Base-by-base conservation (phyloP, 2,888 invertebrate genomes). In the Cephus nigrinus region DNA sequence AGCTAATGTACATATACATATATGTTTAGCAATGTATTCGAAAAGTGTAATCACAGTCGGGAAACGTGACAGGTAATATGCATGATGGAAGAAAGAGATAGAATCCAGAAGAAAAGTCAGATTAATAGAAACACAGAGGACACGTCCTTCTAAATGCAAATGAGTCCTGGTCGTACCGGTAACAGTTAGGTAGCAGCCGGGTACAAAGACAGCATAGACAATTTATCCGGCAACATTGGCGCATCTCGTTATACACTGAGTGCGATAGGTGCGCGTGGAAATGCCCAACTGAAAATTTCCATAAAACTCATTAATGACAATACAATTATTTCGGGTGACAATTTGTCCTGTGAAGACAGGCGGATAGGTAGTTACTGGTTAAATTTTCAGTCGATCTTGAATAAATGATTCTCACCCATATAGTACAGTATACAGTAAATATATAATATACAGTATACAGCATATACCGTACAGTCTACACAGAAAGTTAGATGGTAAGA, bases 261-360 rank as follows among this genome's bases (percentile, higher is more conserved):
- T 23, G 30, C 71, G 30, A 71, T 31, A 71, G 34, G 31, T 35
- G 23, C 74, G 30, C 34, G 30, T 30, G 35, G 35, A 23, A 35
- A 35, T 35, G 33, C 35, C 74, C 23, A 77, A 77, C 75, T 73
- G 74, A 69, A 55, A 84, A 86, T 87, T 85, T 86, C 84, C 86
- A 87, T 88, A 85, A 86, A 87, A 81, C 84, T 82, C 84, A 80
- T 83, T 85, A 85, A 85, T 82, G 84, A 84, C 82, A 83, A 86
- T 85, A 84, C 84, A 86, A 88, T 87, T 87, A 88, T 87, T 86
- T 84, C 81, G 77, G 80, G 82, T 82, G 80, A 73, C 81, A 80
- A 84, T 83, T 83, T 83, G 80, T 76, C 80, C 76, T 55, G 55
- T 2, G 55, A 55, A 55, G 55, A 55, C 55, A 23, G 71, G 12